These are phyloP conservation scores for Branchipolynoe longqiensis DNA, from an alignment of 2,888 invertebrate species.

Conservation along the genomic window DNA sequence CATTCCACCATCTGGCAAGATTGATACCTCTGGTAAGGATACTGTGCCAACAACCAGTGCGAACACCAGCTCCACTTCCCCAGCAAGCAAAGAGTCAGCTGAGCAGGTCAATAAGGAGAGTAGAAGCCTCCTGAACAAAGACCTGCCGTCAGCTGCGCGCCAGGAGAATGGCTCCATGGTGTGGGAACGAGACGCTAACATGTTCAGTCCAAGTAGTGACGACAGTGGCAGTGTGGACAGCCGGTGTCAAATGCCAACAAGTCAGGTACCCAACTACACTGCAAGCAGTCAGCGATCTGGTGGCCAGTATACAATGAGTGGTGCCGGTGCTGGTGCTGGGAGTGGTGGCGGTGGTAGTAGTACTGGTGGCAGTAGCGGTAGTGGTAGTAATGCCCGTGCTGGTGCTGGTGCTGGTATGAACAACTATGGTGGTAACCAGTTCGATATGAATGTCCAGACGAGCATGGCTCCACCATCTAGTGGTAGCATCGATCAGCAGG, in stretches of 20 bases:
- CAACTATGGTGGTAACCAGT: conserved; percentile 26
- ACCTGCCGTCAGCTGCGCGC: too few species aligned
- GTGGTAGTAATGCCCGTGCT: not conserved
- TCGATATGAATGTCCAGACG: conserved; percentile 13
- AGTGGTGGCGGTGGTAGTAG: too few species aligned
- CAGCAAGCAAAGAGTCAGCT: conserved; percentile 5
- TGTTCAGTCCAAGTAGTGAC: not conserved
- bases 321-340: too few species aligned
- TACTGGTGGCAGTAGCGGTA: not conserved
- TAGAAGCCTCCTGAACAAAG: not conserved
- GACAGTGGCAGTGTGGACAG: not conserved
- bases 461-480: not conserved
- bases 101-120: not conserved
- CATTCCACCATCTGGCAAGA: too few species aligned
- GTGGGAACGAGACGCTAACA: conserved; percentile 2
- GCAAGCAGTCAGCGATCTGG: too few species aligned
- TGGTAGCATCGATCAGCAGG: conserved; percentile 7
- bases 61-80: not conserved
- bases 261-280: conserved; percentile 11
- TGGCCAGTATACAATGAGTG: too few species aligned
- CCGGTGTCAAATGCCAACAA: too few species aligned
- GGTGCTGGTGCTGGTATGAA: not conserved
- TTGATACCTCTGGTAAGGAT: too few species aligned
- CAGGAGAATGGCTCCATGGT: too few species aligned
- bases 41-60: not conserved